These are phyloP conservation scores for Agonum fuliginosum DNA, from an alignment of 2,888 invertebrate genomes.

Conservation along the genomic window DNA sequence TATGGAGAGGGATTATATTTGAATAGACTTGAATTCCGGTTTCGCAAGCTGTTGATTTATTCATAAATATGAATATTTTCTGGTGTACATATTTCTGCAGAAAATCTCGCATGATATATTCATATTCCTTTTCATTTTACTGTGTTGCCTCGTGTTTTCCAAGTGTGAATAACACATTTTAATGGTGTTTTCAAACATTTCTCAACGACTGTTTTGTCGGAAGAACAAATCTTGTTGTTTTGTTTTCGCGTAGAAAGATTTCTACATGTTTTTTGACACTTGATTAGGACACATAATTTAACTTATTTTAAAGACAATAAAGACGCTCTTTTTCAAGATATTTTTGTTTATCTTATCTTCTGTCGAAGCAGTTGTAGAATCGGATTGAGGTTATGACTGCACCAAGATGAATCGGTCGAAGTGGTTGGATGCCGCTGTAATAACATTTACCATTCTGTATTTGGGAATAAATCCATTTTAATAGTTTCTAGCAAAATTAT, in stretches of 20 bases:
- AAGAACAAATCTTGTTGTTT: neutral
- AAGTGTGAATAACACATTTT: slow-evolving; percentile 30
- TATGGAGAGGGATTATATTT: neutral
- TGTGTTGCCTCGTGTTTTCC: slow-evolving; percentile 4
- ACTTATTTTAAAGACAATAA: too few species aligned
- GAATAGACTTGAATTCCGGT: neutral
- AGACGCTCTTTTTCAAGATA: too few species aligned
- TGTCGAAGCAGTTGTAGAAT: too few species aligned
- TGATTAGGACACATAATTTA: too few species aligned
- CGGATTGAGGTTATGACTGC: too few species aligned
- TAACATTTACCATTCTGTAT: too few species aligned
- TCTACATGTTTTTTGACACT: neutral
- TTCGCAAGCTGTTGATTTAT: slow-evolving; percentile 6
- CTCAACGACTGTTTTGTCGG: neutral
- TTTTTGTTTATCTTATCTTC: too few species aligned
- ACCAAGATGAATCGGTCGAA: too few species aligned
- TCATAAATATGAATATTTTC: slow-evolving; percentile 37
- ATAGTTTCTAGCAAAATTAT: too few species aligned
- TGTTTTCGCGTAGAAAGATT: neutral
- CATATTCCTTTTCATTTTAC: slow-evolving; percentile 17
- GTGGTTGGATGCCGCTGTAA: too few species aligned
- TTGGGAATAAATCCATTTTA: too few species aligned
- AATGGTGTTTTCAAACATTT: slow-evolving; percentile 16
- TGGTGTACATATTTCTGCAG: slow-evolving; percentile 22
- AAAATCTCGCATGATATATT: slow-evolving; percentile 40